phyloP scores from a whole-genome alignment of 2,113 vertebrate genomes.

The Caloenas nicobarica region DNA sequence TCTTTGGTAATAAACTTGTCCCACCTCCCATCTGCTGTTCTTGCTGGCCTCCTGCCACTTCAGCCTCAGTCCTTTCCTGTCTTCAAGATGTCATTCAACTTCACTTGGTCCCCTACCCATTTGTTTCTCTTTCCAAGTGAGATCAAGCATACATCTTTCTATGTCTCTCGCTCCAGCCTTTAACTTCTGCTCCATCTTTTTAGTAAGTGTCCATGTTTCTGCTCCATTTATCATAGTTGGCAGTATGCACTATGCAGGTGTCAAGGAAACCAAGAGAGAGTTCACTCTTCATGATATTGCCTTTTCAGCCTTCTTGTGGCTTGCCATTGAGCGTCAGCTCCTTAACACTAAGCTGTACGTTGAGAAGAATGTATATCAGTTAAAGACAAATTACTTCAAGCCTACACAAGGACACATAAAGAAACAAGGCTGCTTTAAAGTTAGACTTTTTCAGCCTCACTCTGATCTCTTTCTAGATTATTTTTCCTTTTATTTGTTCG shows the following conservation, averaged over 20 bases:
- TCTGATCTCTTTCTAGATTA: not conserved
- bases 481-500: not conserved
- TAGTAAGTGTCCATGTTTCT: slow-evolving; percentile 68
- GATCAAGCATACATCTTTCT: slow-evolving; percentile 59
- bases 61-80: slow-evolving; percentile 61
- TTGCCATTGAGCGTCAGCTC: slow-evolving; percentile 13
- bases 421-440: not conserved
- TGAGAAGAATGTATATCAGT: slow-evolving; percentile 28
- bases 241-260: slow-evolving; percentile 56
- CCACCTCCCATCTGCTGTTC: slow-evolving; percentile 75
- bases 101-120: slow-evolving; percentile 43
- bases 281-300: slow-evolving; percentile 52
- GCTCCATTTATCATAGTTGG: slow-evolving; percentile 70
- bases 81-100: slow-evolving; percentile 69
- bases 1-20: slow-evolving; percentile 66
- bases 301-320: slow-evolving; percentile 22
- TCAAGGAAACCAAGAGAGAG: slow-evolving; percentile 63
- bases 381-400: slow-evolving; percentile 36
- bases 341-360: slow-evolving; percentile 12
- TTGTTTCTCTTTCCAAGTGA: slow-evolving; percentile 68
- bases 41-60: slow-evolving; percentile 67
- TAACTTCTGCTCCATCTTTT: slow-evolving; percentile 57
- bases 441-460: not conserved
- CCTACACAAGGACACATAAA: not conserved
- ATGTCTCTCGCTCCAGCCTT: slow-evolving; percentile 50